These are phyloP conservation scores for Linepithema humile DNA, from an alignment of 1,140 invertebrate genomes.

Conservation along the genomic window DNA sequence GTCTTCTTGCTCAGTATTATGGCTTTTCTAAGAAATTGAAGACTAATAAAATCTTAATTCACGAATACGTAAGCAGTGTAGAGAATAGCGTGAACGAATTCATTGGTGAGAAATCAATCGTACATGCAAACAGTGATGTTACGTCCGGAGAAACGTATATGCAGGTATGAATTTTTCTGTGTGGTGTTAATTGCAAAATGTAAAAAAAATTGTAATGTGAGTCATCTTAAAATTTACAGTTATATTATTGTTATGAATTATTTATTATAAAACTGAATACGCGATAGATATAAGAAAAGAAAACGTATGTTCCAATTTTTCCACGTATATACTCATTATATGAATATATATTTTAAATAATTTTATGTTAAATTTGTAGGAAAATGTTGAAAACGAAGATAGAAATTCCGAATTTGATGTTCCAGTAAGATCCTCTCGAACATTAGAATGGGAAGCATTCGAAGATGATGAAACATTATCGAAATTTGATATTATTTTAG, in stretches of 20 bases:
- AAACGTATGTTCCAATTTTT: neutral
- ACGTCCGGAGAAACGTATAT: neutral
- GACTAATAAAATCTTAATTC: conserved; percentile 45
- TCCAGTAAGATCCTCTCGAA: conserved; percentile 1
- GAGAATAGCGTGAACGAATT: conserved; percentile 18
- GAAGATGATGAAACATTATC: neutral
- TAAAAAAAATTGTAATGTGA: neutral
- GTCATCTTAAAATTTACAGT: neutral
- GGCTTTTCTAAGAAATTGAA: conserved; percentile 19
- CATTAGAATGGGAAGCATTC: neutral
- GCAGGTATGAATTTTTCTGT: conserved; percentile 6
- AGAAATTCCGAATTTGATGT: neutral
- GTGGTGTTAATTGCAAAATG: neutral
- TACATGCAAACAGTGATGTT: conserved; percentile 8
- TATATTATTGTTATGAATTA: no score
- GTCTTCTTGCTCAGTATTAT: conserved; percentile 57
- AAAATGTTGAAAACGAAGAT: neutral
- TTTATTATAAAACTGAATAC: neutral
- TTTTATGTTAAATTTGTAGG: neutral
- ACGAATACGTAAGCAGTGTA: neutral
- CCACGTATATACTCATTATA: neutral
- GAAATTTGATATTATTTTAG: conserved; percentile 12
- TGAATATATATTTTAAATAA: neutral
- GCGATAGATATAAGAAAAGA: neutral
- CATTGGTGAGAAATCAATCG: conserved; percentile 26